These are phyloP conservation scores for Dynastes hyllus DNA, from an alignment of 2,888 invertebrate species.

Conservation along the genomic window DNA sequence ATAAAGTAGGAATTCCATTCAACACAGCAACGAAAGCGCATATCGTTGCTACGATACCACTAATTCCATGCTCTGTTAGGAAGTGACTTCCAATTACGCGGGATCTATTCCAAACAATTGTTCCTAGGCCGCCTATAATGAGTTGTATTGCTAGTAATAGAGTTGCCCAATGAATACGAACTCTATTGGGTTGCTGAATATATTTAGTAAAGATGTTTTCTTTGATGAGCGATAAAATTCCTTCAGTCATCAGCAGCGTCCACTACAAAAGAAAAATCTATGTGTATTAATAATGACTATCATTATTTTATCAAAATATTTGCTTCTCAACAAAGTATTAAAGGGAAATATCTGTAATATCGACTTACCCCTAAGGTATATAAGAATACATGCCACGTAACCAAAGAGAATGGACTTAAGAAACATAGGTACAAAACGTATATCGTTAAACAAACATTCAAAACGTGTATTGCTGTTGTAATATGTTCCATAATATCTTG, in stretches of 20 bases:
- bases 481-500: slow-evolving; percentile 46
- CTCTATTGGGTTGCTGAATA: slow-evolving; percentile 58
- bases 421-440: slow-evolving; percentile 57
- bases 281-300: background rate
- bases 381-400: slow-evolving; percentile 61
- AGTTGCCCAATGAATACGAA: slow-evolving; percentile 65
- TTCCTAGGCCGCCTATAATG: slow-evolving; percentile 61
- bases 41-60: slow-evolving; percentile 64
- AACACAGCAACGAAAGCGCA: slow-evolving; percentile 61
- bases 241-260: slow-evolving; percentile 67
- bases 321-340: no score
- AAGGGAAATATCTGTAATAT: no score
- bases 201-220: slow-evolving; percentile 63
- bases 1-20: slow-evolving; percentile 65
- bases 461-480: slow-evolving; percentile 52
- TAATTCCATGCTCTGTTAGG: slow-evolving; percentile 65
- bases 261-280: slow-evolving; percentile 63
- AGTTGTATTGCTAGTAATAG: slow-evolving; percentile 61
- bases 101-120: slow-evolving; percentile 64
- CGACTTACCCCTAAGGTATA: slow-evolving; percentile 58
- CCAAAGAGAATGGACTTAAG: slow-evolving; percentile 54
- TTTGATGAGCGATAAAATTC: slow-evolving; percentile 63
- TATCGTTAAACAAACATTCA: slow-evolving; percentile 51
- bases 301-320: no score
- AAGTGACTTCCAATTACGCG: slow-evolving; percentile 65